Conservation (phyloP, 2,797 vertebrate genomes). For the Lithobates sylvaticus region DNA sequence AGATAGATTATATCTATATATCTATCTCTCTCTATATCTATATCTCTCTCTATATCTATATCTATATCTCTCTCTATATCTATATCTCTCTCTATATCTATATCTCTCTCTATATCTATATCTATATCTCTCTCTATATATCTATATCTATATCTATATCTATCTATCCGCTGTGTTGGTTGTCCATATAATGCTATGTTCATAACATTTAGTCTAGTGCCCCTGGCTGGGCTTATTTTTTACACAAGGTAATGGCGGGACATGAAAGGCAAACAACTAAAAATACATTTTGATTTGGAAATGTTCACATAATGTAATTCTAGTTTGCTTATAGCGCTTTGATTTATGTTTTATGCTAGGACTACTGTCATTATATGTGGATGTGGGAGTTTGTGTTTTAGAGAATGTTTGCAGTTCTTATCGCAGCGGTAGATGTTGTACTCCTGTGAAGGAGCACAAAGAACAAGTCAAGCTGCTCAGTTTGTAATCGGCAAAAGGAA, state of each 20-base stretch:
- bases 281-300: too few species aligned
- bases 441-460: not conserved
- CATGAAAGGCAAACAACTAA: not conserved
- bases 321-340: not conserved
- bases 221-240: not conserved
- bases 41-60: too few species aligned
- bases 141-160: too few species aligned
- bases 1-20: too few species aligned
- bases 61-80: too few species aligned
- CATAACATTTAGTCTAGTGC: not conserved
- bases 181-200: too few species aligned
- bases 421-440: not conserved
- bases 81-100: too few species aligned
- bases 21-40: too few species aligned
- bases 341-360: not conserved
- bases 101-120: too few species aligned
- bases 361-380: not conserved
- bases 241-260: not conserved
- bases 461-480: not conserved
- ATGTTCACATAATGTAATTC: not conserved
- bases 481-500: not conserved
- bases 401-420: not conserved
- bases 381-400: not conserved
- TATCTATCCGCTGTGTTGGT: too few species aligned
- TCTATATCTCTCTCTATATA: too few species aligned